Conservation (phyloP, 2,888 invertebrate species). For the Girardia tigrina region DNA sequence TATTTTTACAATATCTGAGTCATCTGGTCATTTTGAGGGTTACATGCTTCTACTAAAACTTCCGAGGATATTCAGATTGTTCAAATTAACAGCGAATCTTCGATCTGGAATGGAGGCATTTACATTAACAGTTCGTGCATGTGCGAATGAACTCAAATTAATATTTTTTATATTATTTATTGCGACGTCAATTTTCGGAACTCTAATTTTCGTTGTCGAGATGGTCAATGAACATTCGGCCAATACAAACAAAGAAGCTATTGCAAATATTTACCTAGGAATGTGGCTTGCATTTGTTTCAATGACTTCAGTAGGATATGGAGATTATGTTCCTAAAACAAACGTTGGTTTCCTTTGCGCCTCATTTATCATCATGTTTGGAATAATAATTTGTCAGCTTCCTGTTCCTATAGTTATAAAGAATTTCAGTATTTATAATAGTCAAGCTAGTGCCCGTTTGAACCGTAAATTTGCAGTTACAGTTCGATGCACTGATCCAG, state of each 20-base stretch:
- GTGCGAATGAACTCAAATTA: constrained; percentile 4
- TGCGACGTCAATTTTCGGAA: background rate
- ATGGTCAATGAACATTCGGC: background rate
- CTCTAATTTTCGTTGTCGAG: background rate
- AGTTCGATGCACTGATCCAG: background rate
- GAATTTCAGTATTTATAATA: background rate
- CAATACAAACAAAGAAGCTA: background rate
- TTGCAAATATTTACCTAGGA: background rate
- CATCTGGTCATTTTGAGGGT: background rate
- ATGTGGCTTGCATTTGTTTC: background rate
- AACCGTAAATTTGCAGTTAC: background rate
- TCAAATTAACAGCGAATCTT: background rate
- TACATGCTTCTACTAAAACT: background rate
- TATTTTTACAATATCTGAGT: background rate
- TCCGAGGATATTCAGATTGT: background rate
- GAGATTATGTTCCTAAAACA: background rate
- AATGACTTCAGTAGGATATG: background rate
- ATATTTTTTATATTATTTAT: background rate
- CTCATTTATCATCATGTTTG: background rate
- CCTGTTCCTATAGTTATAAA: background rate
- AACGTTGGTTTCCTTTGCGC: background rate
- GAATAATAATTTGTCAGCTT: background rate
- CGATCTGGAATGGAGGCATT: background rate
- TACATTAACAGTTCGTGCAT: background rate
- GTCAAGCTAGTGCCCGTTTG: background rate